phyloP scores from a whole-genome alignment of 2,113 vertebrate genomes.

The Percopsis transmontana region DNA sequence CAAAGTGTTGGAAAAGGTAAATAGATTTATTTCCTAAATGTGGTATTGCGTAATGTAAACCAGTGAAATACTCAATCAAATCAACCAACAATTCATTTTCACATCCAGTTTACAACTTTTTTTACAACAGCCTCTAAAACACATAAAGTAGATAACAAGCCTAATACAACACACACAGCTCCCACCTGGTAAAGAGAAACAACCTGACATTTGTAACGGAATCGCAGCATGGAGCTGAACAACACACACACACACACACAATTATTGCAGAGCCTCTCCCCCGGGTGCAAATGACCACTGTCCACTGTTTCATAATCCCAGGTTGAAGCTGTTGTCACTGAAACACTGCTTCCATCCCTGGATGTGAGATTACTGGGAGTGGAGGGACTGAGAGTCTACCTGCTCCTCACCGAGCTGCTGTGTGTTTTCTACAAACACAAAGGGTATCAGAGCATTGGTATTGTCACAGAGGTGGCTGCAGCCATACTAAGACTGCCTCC shows the following conservation, averaged over 20 bases:
- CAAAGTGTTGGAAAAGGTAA: slow-evolving; percentile 48
- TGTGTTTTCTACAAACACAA: slow-evolving; percentile 19
- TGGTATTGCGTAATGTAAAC: background rate
- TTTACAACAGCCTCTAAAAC: no score
- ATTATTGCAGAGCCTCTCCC: background rate
- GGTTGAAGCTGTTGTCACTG: slow-evolving; percentile 33
- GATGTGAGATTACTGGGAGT: slow-evolving; percentile 23
- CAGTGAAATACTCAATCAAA: background rate
- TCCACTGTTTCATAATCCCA: slow-evolving; percentile 12
- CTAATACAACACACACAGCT: no score
- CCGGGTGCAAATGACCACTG: background rate
- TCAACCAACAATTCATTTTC: no score
- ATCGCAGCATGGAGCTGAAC: no score
- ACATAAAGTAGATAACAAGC: no score
- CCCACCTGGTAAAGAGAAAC: no score
- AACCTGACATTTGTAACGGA: background rate
- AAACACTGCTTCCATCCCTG: slow-evolving; percentile 32
- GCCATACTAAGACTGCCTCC: slow-evolving; percentile 39
- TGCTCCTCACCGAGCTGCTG: slow-evolving; percentile 63
- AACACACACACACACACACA: background rate
- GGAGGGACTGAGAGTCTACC: slow-evolving; percentile 61
- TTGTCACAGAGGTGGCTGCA: slow-evolving; percentile 34
- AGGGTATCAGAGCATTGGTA: background rate
- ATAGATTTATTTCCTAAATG: background rate
- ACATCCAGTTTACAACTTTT: no score